Evolutionary conservation across 1,140 invertebrate species (phyloP).

Genomic region (Drosophila ohnishii): DNA sequence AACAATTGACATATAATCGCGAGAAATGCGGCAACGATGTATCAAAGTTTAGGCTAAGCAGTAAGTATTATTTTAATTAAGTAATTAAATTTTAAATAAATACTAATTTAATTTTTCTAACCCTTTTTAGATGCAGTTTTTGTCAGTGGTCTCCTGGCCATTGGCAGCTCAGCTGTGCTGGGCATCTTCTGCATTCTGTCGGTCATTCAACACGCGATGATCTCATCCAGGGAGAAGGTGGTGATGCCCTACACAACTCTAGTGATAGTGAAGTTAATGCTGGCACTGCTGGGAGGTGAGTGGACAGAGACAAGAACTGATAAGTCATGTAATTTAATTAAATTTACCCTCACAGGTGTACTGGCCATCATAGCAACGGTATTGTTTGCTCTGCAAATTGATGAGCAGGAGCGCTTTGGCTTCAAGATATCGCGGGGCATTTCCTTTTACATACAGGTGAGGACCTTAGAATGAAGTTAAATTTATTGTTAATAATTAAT

Average conservation of each 20-base stretch:
- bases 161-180: conserved; percentile 87
- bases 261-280: conserved; percentile 89
- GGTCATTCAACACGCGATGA: conserved; percentile 92
- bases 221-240: conserved; percentile 91
- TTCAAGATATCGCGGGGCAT: conserved; percentile 90
- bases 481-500: too few relatives aligned
- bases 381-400: conserved; percentile 92
- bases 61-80: conserved; percentile 84
- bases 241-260: conserved; percentile 89
- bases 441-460: conserved; percentile 94
- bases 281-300: conserved; percentile 90
- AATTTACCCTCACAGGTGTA: conserved; percentile 85
- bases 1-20: conserved; percentile 89
- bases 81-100: too few relatives aligned
- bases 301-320: not conserved
- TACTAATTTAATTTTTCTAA: not conserved
- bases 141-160: conserved; percentile 90
- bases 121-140: conserved; percentile 88
- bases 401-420: conserved; percentile 88
- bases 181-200: conserved; percentile 90
- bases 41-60: conserved; percentile 89
- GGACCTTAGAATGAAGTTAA: too few relatives aligned
- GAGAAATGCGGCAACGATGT: conserved; percentile 91
- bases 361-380: conserved; percentile 90
- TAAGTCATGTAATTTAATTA: conserved; percentile 26